Conservation (phyloP, 2,113 vertebrate species). For the Melanotaenia duboulayi region DNA sequence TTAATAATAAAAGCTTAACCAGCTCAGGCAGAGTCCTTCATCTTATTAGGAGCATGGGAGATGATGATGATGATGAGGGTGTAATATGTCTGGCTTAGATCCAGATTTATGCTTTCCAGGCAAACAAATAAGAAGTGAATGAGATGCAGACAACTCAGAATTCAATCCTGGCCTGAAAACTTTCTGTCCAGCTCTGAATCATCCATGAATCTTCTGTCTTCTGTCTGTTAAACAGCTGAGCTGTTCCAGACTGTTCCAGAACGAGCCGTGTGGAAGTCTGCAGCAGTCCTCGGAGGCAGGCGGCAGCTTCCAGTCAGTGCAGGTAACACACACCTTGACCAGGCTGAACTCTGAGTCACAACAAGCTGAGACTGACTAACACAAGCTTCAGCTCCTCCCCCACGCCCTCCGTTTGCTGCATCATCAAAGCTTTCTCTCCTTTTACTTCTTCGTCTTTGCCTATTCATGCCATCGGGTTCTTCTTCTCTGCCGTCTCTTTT, state of each 20-base stretch:
- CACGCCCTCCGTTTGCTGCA: not conserved
- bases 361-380: slow-evolving; percentile 17
- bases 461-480: not conserved
- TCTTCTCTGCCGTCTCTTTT: not conserved
- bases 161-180: too few relatives aligned
- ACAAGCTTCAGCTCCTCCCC: slow-evolving; percentile 29
- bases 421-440: not conserved
- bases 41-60: slow-evolving; percentile 9
- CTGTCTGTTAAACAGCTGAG: not conserved
- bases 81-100: slow-evolving; percentile 10
- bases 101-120: slow-evolving; percentile 33
- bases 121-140: not conserved
- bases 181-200: too few relatives aligned
- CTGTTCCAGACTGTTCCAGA: not conserved
- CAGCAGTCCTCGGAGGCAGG: not conserved
- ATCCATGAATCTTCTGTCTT: not conserved
- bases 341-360: slow-evolving; percentile 20
- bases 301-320: not conserved
- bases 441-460: slow-evolving; percentile 1
- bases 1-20: slow-evolving; percentile 35
- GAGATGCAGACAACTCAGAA: too few relatives aligned
- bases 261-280: not conserved
- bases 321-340: slow-evolving; percentile 37
- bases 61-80: not conserved
- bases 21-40: not conserved